phyloP scores from a whole-genome alignment of 2,797 vertebrate genomes.

The Otus scops region DNA sequence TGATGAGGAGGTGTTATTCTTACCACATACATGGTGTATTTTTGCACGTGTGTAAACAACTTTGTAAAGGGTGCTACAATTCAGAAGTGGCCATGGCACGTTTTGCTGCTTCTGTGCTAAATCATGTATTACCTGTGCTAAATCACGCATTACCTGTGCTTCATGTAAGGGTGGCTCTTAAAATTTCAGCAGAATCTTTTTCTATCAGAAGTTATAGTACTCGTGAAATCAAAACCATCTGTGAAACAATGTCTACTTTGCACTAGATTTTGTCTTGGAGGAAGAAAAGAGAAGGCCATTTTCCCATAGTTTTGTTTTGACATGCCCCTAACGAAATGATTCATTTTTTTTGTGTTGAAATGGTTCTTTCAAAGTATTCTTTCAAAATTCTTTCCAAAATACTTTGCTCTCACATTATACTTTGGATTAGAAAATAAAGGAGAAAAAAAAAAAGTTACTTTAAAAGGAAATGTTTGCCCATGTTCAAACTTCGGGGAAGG shows the following conservation, averaged over 20 bases:
- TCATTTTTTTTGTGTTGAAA: background rate
- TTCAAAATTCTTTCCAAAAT: background rate
- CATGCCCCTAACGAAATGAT: background rate
- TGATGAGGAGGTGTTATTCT: background rate
- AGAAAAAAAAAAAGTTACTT: background rate
- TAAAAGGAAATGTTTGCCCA: background rate
- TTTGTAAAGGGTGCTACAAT: background rate
- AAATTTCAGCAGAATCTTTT: background rate
- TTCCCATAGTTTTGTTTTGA: background rate
- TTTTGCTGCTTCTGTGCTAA: background rate
- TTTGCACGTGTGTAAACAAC: background rate
- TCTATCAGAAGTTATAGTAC: background rate
- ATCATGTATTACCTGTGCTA: background rate
- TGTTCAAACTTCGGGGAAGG: background rate
- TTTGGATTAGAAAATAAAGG: background rate
- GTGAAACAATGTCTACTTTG: background rate
- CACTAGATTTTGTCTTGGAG: background rate
- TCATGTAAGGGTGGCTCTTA: background rate
- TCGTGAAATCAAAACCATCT: background rate
- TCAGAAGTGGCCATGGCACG: background rate
- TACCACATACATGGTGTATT: background rate
- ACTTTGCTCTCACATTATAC: background rate
- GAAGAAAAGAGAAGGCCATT: background rate
- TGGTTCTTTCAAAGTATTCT: background rate
- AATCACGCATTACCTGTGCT: background rate